A percentile compares a stretch with the other conserved stretches of the same genome.
Evolutionary conservation across 2,113 vertebrate genomes (phyloP).

Genomic region (Cepphus grylle): DNA sequence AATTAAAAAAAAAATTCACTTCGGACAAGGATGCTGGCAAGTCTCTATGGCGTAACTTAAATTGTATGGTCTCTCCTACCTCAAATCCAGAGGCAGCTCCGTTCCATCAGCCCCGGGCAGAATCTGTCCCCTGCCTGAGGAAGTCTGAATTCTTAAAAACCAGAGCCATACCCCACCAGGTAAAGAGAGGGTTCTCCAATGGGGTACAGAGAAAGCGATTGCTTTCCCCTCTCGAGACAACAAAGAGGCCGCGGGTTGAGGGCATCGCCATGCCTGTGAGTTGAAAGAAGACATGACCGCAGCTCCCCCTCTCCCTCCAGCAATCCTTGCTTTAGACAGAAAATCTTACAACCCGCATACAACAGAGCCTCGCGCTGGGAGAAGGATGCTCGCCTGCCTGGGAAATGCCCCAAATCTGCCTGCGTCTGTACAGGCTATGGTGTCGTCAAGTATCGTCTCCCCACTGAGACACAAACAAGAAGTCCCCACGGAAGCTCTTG

Average conservation of each 20-base stretch:
- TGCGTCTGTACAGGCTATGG: neutral
- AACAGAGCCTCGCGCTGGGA: accelerated
- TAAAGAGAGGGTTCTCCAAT: neutral
- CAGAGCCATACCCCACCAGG: neutral
- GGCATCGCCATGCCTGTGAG: neutral
- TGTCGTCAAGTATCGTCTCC: neutral
- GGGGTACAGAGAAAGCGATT: neutral
- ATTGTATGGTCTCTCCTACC: neutral
- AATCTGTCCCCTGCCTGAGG: neutral
- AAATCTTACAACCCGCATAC: neutral
- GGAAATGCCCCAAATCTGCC: neutral
- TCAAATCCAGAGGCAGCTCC: neutral
- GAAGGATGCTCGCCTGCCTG: neutral
- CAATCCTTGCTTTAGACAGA: neutral
- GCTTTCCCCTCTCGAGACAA: neutral
- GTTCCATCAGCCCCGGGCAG: neutral
- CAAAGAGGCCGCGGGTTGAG: accelerated
- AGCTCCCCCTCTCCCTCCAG: neutral
- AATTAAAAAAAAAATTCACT: accelerated
- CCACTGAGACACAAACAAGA: neutral
- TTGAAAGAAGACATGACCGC: neutral
- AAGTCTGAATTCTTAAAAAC: neutral
- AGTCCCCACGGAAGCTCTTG: accelerated
- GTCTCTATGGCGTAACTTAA: neutral
- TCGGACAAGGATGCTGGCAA: neutral